Conservation (phyloP, 2,113 vertebrate species). For the Eclectus roratus region DNA sequence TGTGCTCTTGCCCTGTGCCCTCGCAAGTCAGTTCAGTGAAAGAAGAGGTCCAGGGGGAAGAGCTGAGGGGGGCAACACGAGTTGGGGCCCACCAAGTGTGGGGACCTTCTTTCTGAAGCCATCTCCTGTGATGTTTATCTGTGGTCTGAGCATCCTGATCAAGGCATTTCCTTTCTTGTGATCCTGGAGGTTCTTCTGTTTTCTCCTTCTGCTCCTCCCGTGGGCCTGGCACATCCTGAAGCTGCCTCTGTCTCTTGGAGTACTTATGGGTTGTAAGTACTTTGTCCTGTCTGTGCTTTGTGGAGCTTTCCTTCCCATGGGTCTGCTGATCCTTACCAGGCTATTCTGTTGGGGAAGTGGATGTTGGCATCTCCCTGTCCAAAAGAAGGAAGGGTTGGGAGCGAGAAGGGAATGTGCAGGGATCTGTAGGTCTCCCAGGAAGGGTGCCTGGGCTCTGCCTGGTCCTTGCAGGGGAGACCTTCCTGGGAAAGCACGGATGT, state of each 20-base stretch:
- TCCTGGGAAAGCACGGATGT: neutral
- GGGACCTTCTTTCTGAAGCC: neutral
- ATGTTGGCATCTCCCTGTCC: fast-evolving
- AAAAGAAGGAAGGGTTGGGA: neutral
- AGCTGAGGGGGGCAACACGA: neutral
- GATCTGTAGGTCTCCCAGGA: neutral
- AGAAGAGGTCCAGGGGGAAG: neutral
- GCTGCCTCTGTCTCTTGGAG: fast-evolving
- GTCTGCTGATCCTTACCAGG: neutral
- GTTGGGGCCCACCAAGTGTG: too few species aligned
- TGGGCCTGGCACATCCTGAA: fast-evolving
- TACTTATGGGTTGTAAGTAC: fast-evolving
- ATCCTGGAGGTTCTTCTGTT: neutral
- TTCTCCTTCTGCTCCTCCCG: neutral
- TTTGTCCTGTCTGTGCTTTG: fast-evolving
- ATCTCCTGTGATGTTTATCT: neutral
- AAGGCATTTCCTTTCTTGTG: neutral
- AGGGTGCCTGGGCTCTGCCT: neutral
- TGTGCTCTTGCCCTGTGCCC: fast-evolving
- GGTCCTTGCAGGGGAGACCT: neutral
- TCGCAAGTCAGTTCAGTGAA: neutral
- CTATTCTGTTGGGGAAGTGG: neutral
- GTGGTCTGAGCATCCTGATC: neutral
- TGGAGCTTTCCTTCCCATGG: neutral
- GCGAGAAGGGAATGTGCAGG: neutral